A percentile compares a stretch with the other conserved stretches of the same genome.
Conservation (phyloP, 2,113 vertebrate species). For the Eudyptes chrysolophus region DNA sequence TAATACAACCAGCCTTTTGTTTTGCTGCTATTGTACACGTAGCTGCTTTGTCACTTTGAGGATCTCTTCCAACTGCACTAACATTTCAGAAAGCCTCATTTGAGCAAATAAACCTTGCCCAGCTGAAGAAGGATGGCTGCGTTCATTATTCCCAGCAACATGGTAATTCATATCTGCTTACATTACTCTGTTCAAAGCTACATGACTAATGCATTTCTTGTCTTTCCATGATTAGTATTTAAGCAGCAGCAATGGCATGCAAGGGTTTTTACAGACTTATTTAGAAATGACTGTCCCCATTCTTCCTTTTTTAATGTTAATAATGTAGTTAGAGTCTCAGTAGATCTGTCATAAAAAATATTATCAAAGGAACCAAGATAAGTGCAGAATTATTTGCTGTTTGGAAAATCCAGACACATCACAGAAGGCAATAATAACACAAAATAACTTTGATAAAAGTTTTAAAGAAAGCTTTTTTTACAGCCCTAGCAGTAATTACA, state of each 20-base stretch:
- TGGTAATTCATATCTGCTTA: background rate
- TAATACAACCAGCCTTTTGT: background rate
- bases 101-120: background rate
- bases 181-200: background rate
- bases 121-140: background rate
- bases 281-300: conserved; percentile 5
- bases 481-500: conserved; percentile 12
- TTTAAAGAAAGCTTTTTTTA: conserved; percentile 30
- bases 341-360: conserved; percentile 2
- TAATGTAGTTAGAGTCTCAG: background rate
- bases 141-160: background rate
- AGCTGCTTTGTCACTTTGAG: background rate
- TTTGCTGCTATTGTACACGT: background rate
- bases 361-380: conserved; percentile 44
- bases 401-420: conserved; percentile 50
- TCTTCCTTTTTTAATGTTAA: conserved; percentile 28
- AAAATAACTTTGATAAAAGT: conserved; percentile 45
- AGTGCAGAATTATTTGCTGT: conserved; percentile 52
- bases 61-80: background rate
- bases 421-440: conserved; percentile 29
- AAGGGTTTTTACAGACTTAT: background rate
- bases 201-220: background rate
- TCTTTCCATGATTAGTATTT: conserved; percentile 2
- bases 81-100: background rate
- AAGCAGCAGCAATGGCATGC: background rate